Evolutionary conservation across 2,113 vertebrate genomes (phyloP).

Genomic region (Cheirogaleus medius): DNA sequence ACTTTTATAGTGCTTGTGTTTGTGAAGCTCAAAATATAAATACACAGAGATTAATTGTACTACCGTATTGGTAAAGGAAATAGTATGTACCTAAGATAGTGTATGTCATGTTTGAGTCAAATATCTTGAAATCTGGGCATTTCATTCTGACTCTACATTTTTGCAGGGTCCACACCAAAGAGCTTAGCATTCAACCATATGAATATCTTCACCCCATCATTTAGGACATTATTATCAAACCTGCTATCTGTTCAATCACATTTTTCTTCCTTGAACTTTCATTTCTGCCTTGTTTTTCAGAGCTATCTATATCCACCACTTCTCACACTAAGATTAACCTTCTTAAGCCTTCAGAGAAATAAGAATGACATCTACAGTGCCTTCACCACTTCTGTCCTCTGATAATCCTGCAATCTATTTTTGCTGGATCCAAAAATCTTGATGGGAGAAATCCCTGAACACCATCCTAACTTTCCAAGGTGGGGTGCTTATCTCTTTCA

Average conservation of each 20-base stretch:
- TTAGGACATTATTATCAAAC: neutral
- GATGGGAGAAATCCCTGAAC: conserved; percentile 92
- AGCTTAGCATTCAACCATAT: neutral
- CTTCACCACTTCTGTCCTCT: conserved; percentile 78
- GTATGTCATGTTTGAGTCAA: neutral
- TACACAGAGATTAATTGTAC: neutral
- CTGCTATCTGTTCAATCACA: neutral
- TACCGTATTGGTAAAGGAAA: neutral
- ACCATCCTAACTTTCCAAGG: conserved; percentile 91
- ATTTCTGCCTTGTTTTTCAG: neutral
- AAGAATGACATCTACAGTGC: neutral
- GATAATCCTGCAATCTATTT: conserved; percentile 92
- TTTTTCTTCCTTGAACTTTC: neutral
- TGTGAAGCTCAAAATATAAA: neutral
- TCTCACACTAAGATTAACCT: neutral
- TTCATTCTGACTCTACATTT: neutral
- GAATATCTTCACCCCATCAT: neutral
- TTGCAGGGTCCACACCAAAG: neutral
- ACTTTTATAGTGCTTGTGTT: neutral
- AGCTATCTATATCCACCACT: neutral
- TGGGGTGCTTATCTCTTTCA: conserved; percentile 92
- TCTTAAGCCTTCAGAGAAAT: neutral
- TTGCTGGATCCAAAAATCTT: conserved; percentile 94
- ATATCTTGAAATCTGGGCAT: neutral
- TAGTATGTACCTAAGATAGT: neutral